These are phyloP conservation scores for Apantesis nais DNA, from an alignment of 2,888 invertebrate genomes.

Conservation along the genomic window DNA sequence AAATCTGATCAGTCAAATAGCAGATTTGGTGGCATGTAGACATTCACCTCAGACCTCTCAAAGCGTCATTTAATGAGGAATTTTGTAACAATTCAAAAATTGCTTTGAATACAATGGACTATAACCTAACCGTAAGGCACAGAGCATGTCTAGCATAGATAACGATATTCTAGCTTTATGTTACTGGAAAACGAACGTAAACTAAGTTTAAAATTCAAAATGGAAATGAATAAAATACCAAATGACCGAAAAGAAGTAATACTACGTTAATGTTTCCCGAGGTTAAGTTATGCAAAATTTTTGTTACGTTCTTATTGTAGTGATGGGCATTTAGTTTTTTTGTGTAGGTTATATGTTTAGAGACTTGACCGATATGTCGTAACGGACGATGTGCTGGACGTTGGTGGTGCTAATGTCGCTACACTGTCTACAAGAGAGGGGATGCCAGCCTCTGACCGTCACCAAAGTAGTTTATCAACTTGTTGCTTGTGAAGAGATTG, in stretches of 20 bases:
- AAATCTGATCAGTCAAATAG: too few species aligned
- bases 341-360: background rate
- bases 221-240: background rate
- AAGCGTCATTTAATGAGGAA: background rate
- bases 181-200: background rate
- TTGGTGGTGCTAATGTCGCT: slow-evolving; percentile 7
- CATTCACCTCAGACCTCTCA: too few species aligned
- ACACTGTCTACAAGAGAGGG: background rate
- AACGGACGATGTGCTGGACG: slow-evolving; percentile 10
- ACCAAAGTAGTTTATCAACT: slow-evolving; percentile 8
- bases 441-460: background rate
- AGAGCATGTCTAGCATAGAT: background rate
- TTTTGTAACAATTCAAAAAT: background rate
- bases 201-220: background rate
- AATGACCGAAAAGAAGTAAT: background rate
- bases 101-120: background rate
- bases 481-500: slow-evolving; percentile 12
- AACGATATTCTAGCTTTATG: background rate
- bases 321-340: background rate
- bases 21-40: too few species aligned
- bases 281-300: background rate
- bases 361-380: slow-evolving; percentile 2
- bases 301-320: background rate
- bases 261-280: background rate
- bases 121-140: too few species aligned